phyloP scores from a whole-genome alignment of 1,140 invertebrate genomes.

The Papilio xuthus region DNA sequence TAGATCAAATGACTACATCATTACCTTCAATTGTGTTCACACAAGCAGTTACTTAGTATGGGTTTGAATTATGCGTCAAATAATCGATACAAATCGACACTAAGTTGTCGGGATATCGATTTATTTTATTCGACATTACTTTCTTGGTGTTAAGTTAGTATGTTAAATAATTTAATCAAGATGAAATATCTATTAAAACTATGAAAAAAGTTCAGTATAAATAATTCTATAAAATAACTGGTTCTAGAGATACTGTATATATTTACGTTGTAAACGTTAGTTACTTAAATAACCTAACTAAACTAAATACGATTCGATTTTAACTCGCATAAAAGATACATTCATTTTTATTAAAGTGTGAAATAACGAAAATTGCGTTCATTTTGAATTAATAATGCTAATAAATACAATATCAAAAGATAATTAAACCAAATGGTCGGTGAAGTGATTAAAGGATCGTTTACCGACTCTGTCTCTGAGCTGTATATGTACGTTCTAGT shows the following conservation, averaged over 20 bases:
- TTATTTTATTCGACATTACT: not conserved
- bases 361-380: not conserved
- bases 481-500: not conserved
- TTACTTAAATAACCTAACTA: not conserved
- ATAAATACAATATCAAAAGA: conserved; percentile 24
- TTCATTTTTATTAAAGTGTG: conserved; percentile 15
- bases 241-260: no score
- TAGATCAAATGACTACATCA: conserved; percentile 31
- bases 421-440: conserved; percentile 18
- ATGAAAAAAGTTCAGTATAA: no score
- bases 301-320: not conserved
- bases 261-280: not conserved
- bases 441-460: conserved; percentile 2
- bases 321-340: not conserved
- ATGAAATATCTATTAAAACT: no score
- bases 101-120: conserved; percentile 25
- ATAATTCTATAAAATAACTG: not conserved
- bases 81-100: not conserved
- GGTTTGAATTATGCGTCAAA: not conserved
- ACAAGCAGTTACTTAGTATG: conserved; percentile 27
- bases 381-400: conserved; percentile 18
- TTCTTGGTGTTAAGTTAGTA: not conserved
- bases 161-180: no score
- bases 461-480: not conserved
- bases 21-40: conserved; percentile 37